A percentile compares a stretch with the other conserved stretches of the same genome.
These are phyloP conservation scores for Nothoprocta perdicaria DNA, from an alignment of 2,113 vertebrate species.

Conservation along the genomic window DNA sequence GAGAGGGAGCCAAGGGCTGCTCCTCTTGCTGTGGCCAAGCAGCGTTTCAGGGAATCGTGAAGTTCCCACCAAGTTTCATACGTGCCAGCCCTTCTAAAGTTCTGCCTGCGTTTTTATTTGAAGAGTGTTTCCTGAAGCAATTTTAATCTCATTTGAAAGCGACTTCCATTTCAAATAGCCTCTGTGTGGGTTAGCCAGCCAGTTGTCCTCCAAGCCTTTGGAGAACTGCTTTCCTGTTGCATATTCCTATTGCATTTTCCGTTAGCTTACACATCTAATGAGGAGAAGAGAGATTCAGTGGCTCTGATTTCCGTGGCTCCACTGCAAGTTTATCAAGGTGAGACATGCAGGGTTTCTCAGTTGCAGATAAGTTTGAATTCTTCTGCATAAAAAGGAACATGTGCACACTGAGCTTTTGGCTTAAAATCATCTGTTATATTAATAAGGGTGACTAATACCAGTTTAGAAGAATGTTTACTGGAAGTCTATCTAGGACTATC, in stretches of 20 bases:
- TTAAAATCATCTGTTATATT: neutral
- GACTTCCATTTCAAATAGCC: neutral
- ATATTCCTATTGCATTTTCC: neutral
- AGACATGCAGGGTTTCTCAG: neutral
- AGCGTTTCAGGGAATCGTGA: neutral
- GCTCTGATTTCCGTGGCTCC: neutral
- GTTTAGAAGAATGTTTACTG: neutral
- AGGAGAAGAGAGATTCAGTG: neutral
- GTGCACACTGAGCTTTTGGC: neutral
- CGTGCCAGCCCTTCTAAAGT: neutral
- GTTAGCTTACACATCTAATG: neutral
- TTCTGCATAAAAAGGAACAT: neutral
- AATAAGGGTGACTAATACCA: neutral
- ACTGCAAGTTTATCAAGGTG: neutral
- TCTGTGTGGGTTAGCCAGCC: neutral
- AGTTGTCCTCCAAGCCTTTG: rapidly evolving
- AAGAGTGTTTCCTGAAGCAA: neutral
- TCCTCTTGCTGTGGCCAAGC: neutral
- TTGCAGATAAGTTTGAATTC: neutral
- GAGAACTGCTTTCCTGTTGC: neutral
- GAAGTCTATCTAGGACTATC: neutral
- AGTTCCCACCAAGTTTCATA: rapidly evolving
- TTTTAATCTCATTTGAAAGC: neutral
- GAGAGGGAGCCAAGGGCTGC: neutral
- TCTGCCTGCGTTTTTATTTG: neutral